Base-by-base conservation (phyloP, 1,140 invertebrate genomes). In the Aricia agestis region DNA sequence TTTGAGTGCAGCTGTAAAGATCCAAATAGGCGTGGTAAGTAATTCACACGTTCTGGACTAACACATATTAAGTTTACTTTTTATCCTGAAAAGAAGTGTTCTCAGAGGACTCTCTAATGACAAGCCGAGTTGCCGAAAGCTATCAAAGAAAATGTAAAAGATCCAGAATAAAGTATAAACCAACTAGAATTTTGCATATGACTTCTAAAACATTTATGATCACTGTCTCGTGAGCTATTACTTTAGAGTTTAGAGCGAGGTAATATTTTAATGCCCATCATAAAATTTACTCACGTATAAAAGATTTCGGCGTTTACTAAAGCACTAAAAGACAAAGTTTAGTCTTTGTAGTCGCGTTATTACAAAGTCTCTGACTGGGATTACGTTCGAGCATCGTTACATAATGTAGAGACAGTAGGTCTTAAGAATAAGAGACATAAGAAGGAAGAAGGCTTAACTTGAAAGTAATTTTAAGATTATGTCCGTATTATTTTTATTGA, bases 381-480 rank as follows among this genome's bases (percentile, higher is more conserved):
- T 52, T 52, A 52, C 11, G 45, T 52, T 13, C 45, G 13, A 52
- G 45, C 45, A 15, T 52, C 13, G 45, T 52, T 52, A 52, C 45
- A 52, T 52, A 52, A 52, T 52, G 9, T 13, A 52, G 45, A 9
- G n/a, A n/a, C n/a, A n/a, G n/a, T n/a, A n/a, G n/a, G n/a, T 52
- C 45, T 52, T 52, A 52, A 52, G 45, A 52, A 52, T 52, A 52
- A 52, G 45, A 52, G 45, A 52, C 45, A 52, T 52, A 52, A 52
- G 10, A 42, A 42, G 7, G 1, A 42, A 42, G 41, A 11, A 42
- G 10, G 9, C 13, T 52, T 52, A 11, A 52, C 45, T 52, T 52
- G 45, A 52, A 15, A 52, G 45, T 13, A 52, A 1, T 52, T 1
- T 0, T 52, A 13, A 52, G 9, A 52, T 1, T 13, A 13, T 52